phyloP scores from a whole-genome alignment of 2,113 vertebrate species.

The Fregetta grallaria region DNA sequence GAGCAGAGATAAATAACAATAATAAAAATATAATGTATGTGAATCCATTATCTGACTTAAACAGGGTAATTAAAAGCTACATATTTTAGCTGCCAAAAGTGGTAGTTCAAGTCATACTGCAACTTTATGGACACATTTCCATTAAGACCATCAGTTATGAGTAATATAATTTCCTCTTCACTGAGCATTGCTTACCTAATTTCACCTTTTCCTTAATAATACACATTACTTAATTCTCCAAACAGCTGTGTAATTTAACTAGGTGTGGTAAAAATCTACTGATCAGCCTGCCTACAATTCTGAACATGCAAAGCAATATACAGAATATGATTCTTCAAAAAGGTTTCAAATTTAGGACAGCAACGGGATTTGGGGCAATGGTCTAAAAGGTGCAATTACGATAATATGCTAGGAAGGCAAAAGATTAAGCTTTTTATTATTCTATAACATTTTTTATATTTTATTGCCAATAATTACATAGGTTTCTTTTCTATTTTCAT shows the following conservation, averaged over 20 bases:
- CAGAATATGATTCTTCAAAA: neutral
- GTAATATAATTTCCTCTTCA: neutral
- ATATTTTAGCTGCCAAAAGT: neutral
- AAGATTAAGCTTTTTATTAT: constrained; percentile 39
- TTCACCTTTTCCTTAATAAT: neutral
- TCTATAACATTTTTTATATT: neutral
- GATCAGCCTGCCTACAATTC: neutral
- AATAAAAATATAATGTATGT: neutral
- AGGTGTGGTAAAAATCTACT: neutral
- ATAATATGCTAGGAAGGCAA: neutral
- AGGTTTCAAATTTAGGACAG: neutral
- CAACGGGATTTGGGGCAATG: neutral
- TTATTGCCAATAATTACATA: constrained; percentile 1
- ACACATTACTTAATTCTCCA: neutral
- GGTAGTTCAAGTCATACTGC: neutral
- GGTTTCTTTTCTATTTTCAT: neutral
- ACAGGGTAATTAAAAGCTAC: neutral
- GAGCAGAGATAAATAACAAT: neutral
- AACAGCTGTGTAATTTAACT: neutral
- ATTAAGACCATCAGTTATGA: neutral
- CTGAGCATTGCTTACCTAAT: neutral
- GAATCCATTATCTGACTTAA: neutral
- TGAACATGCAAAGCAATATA: neutral
- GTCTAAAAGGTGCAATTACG: neutral
- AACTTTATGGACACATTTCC: neutral